Percentiles rank a stretch among this genome's conserved stretches.
Conservation (phyloP, 2,113 vertebrate species). For the Hepsetus odoe region DNA sequence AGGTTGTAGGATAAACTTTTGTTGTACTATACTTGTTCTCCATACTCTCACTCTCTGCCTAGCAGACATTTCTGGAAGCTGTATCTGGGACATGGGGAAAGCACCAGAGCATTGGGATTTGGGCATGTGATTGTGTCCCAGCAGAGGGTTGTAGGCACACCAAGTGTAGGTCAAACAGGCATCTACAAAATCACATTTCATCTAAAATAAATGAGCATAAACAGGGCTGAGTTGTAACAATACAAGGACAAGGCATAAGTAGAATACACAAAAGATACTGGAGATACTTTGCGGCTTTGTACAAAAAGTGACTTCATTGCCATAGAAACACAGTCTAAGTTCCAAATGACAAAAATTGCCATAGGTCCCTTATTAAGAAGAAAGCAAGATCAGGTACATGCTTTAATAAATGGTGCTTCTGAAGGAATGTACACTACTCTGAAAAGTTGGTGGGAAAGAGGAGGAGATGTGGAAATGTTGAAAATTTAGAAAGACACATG, state of each 20-base stretch:
- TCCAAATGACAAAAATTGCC: too few relatives aligned
- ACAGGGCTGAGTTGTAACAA: not conserved
- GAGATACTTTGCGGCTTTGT: too few relatives aligned
- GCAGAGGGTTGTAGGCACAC: conserved; percentile 10
- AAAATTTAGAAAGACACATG: too few relatives aligned
- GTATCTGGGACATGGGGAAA: conserved; percentile 43
- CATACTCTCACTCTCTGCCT: not conserved
- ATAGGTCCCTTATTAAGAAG: too few relatives aligned
- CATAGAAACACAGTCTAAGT: too few relatives aligned
- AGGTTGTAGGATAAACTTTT: not conserved
- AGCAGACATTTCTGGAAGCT: conserved; percentile 41
- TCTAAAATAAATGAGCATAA: not conserved
- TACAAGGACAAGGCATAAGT: not conserved
- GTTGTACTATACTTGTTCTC: conserved; percentile 5
- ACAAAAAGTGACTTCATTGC: too few relatives aligned
- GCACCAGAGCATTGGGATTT: conserved; percentile 17
- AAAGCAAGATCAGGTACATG: too few relatives aligned
- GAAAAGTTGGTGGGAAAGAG: too few relatives aligned
- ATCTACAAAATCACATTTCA: conserved; percentile 34
- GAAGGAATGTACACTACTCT: too few relatives aligned
- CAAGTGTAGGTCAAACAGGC: conserved; percentile 36
- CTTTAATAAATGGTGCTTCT: too few relatives aligned
- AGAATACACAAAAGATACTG: too few relatives aligned
- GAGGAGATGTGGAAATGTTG: too few relatives aligned
- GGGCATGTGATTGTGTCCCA: conserved; percentile 22